These are phyloP conservation scores for Ambastaia sidthimunki DNA, from an alignment of 2,797 vertebrate genomes.

Conservation along the genomic window DNA sequence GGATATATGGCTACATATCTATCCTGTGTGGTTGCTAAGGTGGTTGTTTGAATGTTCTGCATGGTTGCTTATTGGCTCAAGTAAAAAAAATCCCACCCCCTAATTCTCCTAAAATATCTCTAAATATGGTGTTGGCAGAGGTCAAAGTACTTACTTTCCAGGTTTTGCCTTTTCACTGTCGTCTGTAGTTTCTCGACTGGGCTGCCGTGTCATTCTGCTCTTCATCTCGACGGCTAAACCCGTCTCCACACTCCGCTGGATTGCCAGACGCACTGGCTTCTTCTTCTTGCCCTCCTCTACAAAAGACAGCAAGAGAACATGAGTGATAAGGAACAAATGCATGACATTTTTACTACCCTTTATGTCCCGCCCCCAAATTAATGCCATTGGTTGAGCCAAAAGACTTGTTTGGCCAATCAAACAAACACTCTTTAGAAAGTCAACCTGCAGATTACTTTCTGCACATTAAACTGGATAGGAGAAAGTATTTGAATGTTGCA, in stretches of 20 bases:
- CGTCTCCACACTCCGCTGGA: slow-evolving; percentile 94
- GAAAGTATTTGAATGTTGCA: neutral
- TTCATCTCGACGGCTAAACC: slow-evolving; percentile 93
- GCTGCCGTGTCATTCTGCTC: slow-evolving; percentile 92
- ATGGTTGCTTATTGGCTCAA: neutral
- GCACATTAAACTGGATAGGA: neutral
- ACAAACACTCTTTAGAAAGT: neutral
- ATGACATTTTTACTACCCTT: neutral
- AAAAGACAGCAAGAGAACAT: slow-evolving; percentile 22
- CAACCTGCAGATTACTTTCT: neutral
- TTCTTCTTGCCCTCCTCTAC: slow-evolving; percentile 96
- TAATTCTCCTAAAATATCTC: no score
- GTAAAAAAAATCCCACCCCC: no score
- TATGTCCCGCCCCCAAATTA: neutral
- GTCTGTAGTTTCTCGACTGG: slow-evolving; percentile 85
- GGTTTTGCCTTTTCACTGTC: slow-evolving; percentile 89
- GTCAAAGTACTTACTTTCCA: slow-evolving; percentile 84
- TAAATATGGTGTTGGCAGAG: neutral
- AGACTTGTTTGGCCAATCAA: neutral
- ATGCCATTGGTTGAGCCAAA: neutral
- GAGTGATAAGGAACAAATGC: neutral
- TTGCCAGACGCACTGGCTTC: slow-evolving; percentile 86
- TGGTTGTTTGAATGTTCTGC: neutral
- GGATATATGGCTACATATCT: neutral
- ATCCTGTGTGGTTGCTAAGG: neutral